Evolutionary conservation across 2,888 invertebrate genomes (phyloP), one percentile per base, ranked within the genome.

Genomic region (Cremastinae sp.): DNA sequence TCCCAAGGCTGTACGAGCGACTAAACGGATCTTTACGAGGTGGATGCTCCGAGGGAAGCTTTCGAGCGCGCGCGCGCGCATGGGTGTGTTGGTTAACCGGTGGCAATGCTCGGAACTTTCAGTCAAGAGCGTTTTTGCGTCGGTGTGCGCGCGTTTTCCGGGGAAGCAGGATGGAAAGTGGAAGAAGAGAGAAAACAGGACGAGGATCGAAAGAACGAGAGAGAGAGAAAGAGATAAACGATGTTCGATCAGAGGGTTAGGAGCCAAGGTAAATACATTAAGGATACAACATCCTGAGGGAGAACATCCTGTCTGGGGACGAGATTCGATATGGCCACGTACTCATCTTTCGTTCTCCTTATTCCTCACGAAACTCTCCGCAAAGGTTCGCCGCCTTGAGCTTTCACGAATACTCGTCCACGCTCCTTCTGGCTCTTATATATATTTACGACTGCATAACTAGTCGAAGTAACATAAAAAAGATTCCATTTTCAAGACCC

Each of bases 251-350:
- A n/a, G 81, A 38, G 84, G 84, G 86, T 85, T 86, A 84, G 85
- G 82, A 85, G 86, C 84, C 80, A 87, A 86, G 86, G 86, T 86
- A 88, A 88, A 88, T 87, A 87, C 87, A 88, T 88, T 88, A 87
- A 84, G 87, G 86, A 84, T 86, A 85, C 84, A 84, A 85, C 85
- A 84, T 87, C 84, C 85, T 82, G 84, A 80, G 83, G 85, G 84
- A 86, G 86, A 85, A 82, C 83, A 83, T 85, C 83, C 83, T 82
- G 83, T 84, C 81, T 83, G 79, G 80, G 82, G 80, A 73, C 76
- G 79, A 79, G 80, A 78, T 80, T 80, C 76, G 77, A 78, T 77
- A 76, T 71, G 78, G 77, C 80, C 73, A 78, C 70, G 78, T 75
- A 78, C 72, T 59, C 43, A 61, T 61, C 61, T 61, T 12, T 51